phyloP scores from a whole-genome alignment of 2,113 vertebrate species.

The Siniperca knerii region DNA sequence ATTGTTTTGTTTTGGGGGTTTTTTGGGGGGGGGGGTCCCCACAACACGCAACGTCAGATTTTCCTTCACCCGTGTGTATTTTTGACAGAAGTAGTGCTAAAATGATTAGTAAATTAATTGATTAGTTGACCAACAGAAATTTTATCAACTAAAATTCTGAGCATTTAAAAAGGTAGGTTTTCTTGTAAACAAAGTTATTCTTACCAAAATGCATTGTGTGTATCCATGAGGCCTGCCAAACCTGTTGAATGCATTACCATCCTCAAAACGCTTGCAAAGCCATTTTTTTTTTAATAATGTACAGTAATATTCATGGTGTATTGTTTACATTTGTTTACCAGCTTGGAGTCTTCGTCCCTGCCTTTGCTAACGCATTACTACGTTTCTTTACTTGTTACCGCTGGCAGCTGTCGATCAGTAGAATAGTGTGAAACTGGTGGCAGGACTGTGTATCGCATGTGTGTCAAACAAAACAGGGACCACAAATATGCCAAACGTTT shows the following conservation, averaged over 20 bases:
- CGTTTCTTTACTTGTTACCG: neutral
- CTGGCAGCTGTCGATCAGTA: no score
- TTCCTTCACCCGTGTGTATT: neutral
- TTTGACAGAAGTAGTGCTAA: neutral
- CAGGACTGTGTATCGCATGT: neutral
- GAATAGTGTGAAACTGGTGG: neutral
- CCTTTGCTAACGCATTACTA: neutral
- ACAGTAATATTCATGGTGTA: no score
- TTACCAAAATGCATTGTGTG: neutral
- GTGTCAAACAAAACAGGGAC: neutral
- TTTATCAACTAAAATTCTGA: no score
- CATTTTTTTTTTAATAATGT: no score
- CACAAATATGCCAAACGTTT: neutral
- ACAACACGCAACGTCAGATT: neutral
- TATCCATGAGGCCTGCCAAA: no score
- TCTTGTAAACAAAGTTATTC: neutral
- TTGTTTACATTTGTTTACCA: neutral
- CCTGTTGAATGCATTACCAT: no score
- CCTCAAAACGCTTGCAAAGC: no score
- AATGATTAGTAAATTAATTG: neutral
- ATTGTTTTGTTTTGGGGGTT: no score
- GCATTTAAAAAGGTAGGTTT: neutral
- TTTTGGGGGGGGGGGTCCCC: no score
- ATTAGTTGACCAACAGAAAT: neutral
- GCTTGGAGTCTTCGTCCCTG: neutral